These are phyloP conservation scores for Manis javanica DNA, from an alignment of 2,797 vertebrate species.

Conservation along the genomic window DNA sequence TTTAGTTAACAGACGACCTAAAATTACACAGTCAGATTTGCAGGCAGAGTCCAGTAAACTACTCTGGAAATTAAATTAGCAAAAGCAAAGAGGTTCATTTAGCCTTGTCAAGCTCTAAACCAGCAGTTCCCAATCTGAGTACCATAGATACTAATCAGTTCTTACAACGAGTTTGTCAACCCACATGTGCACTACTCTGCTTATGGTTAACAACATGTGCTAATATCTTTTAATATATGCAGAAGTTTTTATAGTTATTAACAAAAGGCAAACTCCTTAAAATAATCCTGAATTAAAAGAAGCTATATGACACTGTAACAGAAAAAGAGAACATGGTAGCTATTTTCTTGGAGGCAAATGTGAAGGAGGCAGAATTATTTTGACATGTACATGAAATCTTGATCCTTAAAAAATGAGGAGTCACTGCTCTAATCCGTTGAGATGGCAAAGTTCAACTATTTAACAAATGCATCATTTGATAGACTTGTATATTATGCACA, in stretches of 20 bases:
- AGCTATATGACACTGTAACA: background rate
- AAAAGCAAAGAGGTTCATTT: constrained; percentile 22
- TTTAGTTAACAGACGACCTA: constrained; percentile 40
- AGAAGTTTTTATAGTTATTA: background rate
- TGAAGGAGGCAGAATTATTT: background rate
- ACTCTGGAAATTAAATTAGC: constrained; percentile 1
- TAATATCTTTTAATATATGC: constrained; percentile 8
- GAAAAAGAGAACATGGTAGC: constrained; percentile 39
- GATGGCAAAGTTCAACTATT: constrained; percentile 36
- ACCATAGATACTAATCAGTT: constrained; percentile 35
- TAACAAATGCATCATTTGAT: constrained; percentile 58
- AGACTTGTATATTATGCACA: constrained; percentile 17
- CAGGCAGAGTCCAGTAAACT: background rate
- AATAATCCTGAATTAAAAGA: constrained; percentile 16
- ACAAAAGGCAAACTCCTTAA: background rate
- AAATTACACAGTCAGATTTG: constrained; percentile 1
- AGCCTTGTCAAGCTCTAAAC: background rate
- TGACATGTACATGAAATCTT: constrained; percentile 38
- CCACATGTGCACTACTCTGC: background rate
- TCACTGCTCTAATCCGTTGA: constrained; percentile 31
- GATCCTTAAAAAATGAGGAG: constrained; percentile 44
- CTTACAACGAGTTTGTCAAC: background rate
- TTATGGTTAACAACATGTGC: background rate
- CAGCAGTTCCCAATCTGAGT: background rate
- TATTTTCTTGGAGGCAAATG: constrained; percentile 18